A percentile compares a stretch with the other conserved stretches of the same genome.
phyloP scores from a whole-genome alignment of 1,140 invertebrate genomes.

The Chironomus tepperi region DNA sequence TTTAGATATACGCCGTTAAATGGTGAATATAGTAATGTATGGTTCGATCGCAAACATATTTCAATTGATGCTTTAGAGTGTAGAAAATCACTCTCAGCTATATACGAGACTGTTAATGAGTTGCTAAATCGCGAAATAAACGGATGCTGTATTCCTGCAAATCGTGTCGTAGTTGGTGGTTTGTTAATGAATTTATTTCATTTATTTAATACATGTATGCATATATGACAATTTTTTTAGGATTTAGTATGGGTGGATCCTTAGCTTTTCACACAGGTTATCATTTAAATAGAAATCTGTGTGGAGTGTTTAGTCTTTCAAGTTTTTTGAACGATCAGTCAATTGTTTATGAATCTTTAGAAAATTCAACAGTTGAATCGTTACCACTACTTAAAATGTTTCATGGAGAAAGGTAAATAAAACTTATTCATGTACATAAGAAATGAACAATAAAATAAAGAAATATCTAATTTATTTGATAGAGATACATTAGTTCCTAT shows the following conservation, averaged over 20 bases:
- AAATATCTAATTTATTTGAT: too few relatives aligned
- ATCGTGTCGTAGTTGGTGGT: slow-evolving; percentile 55
- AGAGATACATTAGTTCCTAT: slow-evolving; percentile 46
- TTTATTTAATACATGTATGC: not conserved
- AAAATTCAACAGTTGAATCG: slow-evolving; percentile 27
- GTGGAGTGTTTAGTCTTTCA: slow-evolving; percentile 59
- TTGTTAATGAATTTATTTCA: slow-evolving; percentile 24
- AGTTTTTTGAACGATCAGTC: slow-evolving; percentile 62
- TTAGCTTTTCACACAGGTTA: slow-evolving; percentile 57
- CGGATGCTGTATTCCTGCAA: slow-evolving; percentile 47
- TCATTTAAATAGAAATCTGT: slow-evolving; percentile 49
- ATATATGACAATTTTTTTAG: slow-evolving; percentile 43
- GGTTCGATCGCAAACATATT: slow-evolving; percentile 58
- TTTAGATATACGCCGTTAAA: slow-evolving; percentile 49
- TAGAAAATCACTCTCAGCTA: slow-evolving; percentile 47
- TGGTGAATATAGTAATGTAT: slow-evolving; percentile 54
- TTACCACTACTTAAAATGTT: slow-evolving; percentile 41
- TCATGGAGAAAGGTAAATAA: slow-evolving; percentile 38
- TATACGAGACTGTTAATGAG: slow-evolving; percentile 46
- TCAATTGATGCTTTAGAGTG: slow-evolving; percentile 50
- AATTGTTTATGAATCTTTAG: slow-evolving; percentile 47
- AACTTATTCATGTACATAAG: too few relatives aligned
- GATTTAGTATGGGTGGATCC: slow-evolving; percentile 70
- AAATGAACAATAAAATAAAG: too few relatives aligned
- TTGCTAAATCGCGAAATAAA: slow-evolving; percentile 54